phyloP scores from a whole-genome alignment of 2,888 invertebrate species.

The Hermaeophaga mercurialis region DNA sequence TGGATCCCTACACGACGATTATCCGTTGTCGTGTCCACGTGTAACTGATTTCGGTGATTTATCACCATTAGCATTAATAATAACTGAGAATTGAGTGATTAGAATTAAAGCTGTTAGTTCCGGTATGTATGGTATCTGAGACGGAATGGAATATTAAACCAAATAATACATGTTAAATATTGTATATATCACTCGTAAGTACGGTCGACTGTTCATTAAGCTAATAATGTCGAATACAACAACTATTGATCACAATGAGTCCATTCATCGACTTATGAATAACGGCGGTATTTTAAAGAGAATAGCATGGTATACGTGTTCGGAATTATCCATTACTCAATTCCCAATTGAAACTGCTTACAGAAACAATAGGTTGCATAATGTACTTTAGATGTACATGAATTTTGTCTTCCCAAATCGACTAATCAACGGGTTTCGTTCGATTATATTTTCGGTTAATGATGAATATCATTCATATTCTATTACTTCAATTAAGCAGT shows the following conservation, averaged over 20 bases:
- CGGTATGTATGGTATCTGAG: neutral
- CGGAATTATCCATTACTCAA: neutral
- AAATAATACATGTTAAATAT: slow-evolving; percentile 1
- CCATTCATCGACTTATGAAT: neutral
- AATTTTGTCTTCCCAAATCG: too few species aligned
- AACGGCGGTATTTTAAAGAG: neutral
- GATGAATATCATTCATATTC: too few species aligned
- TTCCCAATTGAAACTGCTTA: neutral
- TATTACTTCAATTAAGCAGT: too few species aligned
- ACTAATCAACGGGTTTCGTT: too few species aligned
- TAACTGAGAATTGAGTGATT: slow-evolving; percentile 21
- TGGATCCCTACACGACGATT: slow-evolving; percentile 19
- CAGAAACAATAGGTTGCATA: neutral
- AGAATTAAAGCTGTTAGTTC: neutral
- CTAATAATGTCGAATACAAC: neutral
- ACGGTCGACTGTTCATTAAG: neutral
- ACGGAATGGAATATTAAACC: neutral
- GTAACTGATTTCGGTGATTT: slow-evolving; percentile 34
- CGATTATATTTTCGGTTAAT: too few species aligned
- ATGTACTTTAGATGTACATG: too few species aligned
- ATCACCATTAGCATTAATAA: slow-evolving; percentile 31
- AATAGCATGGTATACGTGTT: neutral
- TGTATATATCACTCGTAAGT: neutral
- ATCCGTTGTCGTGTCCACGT: slow-evolving; percentile 22
- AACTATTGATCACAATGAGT: neutral